Evolutionary conservation across 2,888 invertebrate genomes (phyloP).

Genomic region (Ochropacha duplaris): DNA sequence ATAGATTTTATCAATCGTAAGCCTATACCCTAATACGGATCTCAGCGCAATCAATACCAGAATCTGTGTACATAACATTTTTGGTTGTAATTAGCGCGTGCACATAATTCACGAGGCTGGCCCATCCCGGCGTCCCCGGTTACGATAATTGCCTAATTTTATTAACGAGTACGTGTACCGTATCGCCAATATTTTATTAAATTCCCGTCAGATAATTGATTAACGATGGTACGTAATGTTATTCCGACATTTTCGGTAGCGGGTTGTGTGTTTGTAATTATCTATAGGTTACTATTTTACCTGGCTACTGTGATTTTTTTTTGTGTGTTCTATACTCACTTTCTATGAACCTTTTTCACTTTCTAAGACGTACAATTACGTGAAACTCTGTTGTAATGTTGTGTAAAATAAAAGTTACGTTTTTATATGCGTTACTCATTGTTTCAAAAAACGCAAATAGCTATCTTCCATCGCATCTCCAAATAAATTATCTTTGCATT

Average conservation of each 20-base stretch:
- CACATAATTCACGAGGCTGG: neutral
- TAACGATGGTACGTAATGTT: slow-evolving; percentile 34
- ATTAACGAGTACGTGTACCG: slow-evolving; percentile 11
- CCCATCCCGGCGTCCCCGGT: neutral
- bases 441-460: too few species aligned
- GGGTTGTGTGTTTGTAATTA: neutral
- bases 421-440: too few species aligned
- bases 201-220: slow-evolving; percentile 45
- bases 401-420: too few species aligned
- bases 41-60: neutral
- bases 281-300: neutral
- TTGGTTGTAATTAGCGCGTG: neutral
- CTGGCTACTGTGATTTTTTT: neutral
- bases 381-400: too few species aligned
- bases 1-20: too few species aligned
- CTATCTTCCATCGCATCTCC: too few species aligned
- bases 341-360: too few species aligned
- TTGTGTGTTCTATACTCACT: too few species aligned
- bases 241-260: neutral
- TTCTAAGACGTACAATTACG: too few species aligned
- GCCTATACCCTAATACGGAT: neutral
- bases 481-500: too few species aligned
- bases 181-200: slow-evolving; percentile 42
- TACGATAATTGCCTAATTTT: slow-evolving; percentile 5
- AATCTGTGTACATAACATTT: neutral